Percentiles rank a stretch among this genome's conserved stretches.
These are phyloP conservation scores for Ifrita kowaldi DNA, from an alignment of 2,113 vertebrate species.

Conservation along the genomic window DNA sequence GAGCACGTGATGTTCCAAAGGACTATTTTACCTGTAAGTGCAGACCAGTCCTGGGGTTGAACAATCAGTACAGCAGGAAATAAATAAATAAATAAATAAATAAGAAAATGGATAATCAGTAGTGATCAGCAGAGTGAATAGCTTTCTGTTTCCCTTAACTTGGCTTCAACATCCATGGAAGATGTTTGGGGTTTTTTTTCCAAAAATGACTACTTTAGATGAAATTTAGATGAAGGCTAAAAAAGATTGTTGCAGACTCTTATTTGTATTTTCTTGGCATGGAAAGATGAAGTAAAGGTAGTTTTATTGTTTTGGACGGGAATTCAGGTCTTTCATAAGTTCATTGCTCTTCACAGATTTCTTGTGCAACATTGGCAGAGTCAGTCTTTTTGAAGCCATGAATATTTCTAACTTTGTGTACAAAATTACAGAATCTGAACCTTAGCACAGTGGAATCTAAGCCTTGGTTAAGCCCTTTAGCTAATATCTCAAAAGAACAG, in stretches of 20 bases:
- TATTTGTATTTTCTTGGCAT: neutral
- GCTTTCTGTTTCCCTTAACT: neutral
- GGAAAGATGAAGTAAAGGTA: neutral
- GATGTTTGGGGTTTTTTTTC: neutral
- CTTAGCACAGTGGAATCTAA: neutral
- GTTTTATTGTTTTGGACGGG: neutral
- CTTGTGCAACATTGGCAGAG: neutral
- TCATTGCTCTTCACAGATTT: neutral
- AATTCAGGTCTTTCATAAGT: neutral
- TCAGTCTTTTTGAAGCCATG: neutral
- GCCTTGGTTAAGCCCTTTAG: neutral
- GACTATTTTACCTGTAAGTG: slow-evolving; percentile 86
- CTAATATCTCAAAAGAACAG: neutral
- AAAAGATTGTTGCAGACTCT: neutral
- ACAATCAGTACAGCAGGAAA: neutral
- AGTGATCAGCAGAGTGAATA: neutral
- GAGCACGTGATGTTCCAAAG: slow-evolving; percentile 73
- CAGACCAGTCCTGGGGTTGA: neutral
- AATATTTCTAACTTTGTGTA: neutral
- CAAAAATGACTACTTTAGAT: neutral
- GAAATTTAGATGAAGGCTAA: neutral
- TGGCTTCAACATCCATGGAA: neutral
- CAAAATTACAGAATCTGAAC: neutral
- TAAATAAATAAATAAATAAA: neutral
- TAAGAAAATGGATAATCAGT: neutral